phyloP scores from a whole-genome alignment of 1,140 invertebrate genomes.

The Drosophila burlai region DNA sequence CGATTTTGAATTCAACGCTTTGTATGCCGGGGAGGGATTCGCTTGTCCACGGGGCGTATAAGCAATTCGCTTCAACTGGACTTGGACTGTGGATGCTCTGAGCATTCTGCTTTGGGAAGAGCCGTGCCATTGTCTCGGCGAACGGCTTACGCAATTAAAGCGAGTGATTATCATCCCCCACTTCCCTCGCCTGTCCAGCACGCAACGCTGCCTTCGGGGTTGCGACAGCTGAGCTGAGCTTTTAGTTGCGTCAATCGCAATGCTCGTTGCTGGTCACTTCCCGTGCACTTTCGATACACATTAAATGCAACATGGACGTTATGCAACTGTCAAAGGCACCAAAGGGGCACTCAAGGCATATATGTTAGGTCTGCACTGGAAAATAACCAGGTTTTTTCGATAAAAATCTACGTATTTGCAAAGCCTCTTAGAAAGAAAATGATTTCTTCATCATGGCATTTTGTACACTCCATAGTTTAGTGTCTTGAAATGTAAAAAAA shows the following conservation, averaged over 20 bases:
- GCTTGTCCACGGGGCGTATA: constrained; percentile 56
- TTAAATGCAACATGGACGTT: constrained; percentile 45
- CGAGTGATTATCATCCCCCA: constrained; percentile 25
- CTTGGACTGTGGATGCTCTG: constrained; percentile 36
- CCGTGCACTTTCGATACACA: constrained; percentile 60
- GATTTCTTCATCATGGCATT: neutral
- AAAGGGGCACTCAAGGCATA: neutral
- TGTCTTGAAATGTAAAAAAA: neutral
- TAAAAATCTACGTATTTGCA: neutral
- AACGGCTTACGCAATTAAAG: constrained; percentile 46
- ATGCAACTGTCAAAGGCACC: constrained; percentile 50
- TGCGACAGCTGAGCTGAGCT: constrained; percentile 31
- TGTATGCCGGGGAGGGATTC: constrained; percentile 56
- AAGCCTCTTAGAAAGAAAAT: neutral
- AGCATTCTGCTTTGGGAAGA: constrained; percentile 49
- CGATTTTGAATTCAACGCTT: constrained; percentile 40
- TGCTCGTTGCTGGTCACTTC: constrained; percentile 50
- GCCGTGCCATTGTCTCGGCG: constrained; percentile 28
- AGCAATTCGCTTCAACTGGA: constrained; percentile 62
- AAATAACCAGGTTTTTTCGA: neutral
- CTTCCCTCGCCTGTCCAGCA: constrained; percentile 13
- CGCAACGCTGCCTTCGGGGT: constrained; percentile 44
- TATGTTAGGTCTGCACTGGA: neutral
- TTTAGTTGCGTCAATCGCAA: constrained; percentile 41
- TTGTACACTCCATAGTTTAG: neutral